Conservation (phyloP, 2,113 vertebrate genomes). For the Chloebia gouldiae region DNA sequence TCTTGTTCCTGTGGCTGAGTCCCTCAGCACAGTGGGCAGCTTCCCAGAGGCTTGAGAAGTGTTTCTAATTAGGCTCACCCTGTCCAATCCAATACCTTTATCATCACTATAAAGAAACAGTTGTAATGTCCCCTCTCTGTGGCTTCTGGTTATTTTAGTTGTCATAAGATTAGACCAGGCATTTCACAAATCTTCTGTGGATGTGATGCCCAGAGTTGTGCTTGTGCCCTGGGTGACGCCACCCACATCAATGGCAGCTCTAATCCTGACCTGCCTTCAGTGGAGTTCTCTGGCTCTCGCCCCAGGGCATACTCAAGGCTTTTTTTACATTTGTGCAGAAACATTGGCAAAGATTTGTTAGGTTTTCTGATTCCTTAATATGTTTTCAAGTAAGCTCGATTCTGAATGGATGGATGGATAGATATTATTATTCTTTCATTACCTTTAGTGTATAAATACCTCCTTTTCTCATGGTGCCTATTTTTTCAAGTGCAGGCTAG, state of each 20-base stretch:
- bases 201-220: background rate
- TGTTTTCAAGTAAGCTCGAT: background rate
- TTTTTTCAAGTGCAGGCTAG: background rate
- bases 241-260: conserved; percentile 23
- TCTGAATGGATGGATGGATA: background rate
- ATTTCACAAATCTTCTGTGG: conserved; percentile 53
- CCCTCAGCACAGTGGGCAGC: conserved; percentile 53
- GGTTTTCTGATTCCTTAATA: conserved; percentile 2
- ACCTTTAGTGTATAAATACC: background rate
- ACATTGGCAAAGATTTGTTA: conserved; percentile 10
- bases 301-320: conserved; percentile 1
- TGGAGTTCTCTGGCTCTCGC: conserved; percentile 19
- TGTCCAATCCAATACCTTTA: conserved; percentile 46
- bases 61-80: conserved; percentile 51
- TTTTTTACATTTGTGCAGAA: conserved; percentile 41
- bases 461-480: background rate
- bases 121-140: conserved; percentile 14
- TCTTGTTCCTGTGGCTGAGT: conserved; percentile 11
- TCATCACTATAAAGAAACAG: conserved; percentile 47
- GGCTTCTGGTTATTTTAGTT: conserved; percentile 51
- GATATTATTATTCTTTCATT: background rate
- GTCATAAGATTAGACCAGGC: conserved; percentile 35
- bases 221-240: conserved; percentile 26
- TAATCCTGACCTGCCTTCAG: conserved; percentile 27
- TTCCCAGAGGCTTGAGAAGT: conserved; percentile 44